Evolutionary conservation across 2,797 vertebrate genomes (phyloP).

Genomic region (Labeo calbasu): DNA sequence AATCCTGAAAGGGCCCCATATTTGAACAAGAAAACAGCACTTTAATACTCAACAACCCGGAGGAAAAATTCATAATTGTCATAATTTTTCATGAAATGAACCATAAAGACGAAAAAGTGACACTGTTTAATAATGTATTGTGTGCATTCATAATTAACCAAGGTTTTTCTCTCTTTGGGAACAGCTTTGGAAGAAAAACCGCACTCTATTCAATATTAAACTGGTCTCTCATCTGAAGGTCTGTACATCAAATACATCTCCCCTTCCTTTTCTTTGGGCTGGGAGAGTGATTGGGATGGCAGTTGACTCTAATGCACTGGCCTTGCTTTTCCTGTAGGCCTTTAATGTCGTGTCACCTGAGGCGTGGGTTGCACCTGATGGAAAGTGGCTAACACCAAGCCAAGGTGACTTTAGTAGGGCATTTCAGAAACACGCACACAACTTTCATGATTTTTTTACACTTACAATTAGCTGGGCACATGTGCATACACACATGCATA

Average conservation of each 20-base stretch:
- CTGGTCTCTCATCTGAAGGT: constrained; percentile 67
- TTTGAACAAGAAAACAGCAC: constrained; percentile 75
- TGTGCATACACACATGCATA: background rate
- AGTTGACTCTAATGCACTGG: constrained; percentile 52
- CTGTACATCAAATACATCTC: constrained; percentile 64
- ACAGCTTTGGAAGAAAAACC: constrained; percentile 66
- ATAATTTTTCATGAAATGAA: constrained; percentile 92
- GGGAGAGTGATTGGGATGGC: constrained; percentile 55
- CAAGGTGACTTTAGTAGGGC: constrained; percentile 50
- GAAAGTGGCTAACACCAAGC: constrained; percentile 33
- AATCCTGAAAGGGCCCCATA: constrained; percentile 64
- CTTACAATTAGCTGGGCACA: background rate
- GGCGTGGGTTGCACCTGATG: constrained; percentile 44
- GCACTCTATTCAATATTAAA: constrained; percentile 74
- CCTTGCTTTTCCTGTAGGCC: constrained; percentile 29
- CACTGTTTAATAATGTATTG: constrained; percentile 94
- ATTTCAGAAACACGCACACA: background rate
- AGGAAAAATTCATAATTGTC: constrained; percentile 92
- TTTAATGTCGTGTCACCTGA: constrained; percentile 35
- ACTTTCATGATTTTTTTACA: background rate
- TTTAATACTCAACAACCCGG: constrained; percentile 77
- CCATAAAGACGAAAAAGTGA: constrained; percentile 91
- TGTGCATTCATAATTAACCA: constrained; percentile 90
- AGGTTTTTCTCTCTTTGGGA: constrained; percentile 71
- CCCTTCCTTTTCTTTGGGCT: constrained; percentile 59